Evolutionary conservation across 2,888 invertebrate genomes (phyloP), one percentile per base, ranked within the genome.

Genomic region (Chymomyza amoena): DNA sequence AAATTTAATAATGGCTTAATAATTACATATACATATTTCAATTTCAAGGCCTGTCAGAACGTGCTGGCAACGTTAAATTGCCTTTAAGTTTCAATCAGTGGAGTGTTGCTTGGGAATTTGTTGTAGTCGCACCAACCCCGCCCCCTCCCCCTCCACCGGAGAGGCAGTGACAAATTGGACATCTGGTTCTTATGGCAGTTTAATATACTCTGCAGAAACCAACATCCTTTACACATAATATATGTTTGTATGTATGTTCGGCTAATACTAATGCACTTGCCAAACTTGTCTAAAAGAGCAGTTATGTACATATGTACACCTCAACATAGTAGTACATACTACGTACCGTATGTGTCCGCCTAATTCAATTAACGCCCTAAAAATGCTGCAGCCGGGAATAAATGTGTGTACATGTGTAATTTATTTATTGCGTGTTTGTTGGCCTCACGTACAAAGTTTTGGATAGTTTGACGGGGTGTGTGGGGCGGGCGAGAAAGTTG

Each of bases 351-450:
- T 59, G n/a, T 32, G n/a, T 59, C 20, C 66, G 65, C 67, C 76
- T 79, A 82, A 87, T 81, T 89, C 78, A 87, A 89, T 86, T 88
- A 84, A 71, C 67, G 69, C 57, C 61, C 16, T 68, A 62, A 64
- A 62, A 54, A 68, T 67, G 72, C 64, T 45, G 39, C 39, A 45
- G 39, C 39, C 10, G 1, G 13, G 39, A 45, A 68, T 70, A 69
- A 74, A 67, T 61, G 64, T 69, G 60, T 69, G 63, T 77, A 77
- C 77, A 74, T 77, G 76, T 68, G 79, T 88, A 88, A 88, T 87
- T 88, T 79, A 88, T 82, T 80, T 82, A 89, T 88, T 80, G 87
- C 87, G 82, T 88, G 89, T 66, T 75, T 74, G 70, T 65, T 70
- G 57, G 39, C 39, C 61, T 61, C 70, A 77, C 74, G 68, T 70